These are phyloP conservation scores for Rotaria sp. DNA, from an alignment of 2,888 invertebrate genomes.

Conservation along the genomic window DNA sequence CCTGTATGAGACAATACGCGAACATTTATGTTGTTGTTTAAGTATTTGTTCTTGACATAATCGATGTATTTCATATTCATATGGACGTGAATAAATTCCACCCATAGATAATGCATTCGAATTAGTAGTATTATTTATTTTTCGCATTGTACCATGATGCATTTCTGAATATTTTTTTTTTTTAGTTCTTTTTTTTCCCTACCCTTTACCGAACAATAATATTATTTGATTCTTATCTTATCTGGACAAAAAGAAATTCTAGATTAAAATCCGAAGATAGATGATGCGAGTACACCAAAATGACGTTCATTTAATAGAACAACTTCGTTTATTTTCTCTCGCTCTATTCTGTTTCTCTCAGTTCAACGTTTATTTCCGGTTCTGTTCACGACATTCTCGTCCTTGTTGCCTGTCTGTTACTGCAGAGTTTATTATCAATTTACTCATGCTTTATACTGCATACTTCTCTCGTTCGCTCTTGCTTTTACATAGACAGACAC, in stretches of 20 bases:
- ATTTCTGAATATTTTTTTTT: neutral
- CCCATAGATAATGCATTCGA: neutral
- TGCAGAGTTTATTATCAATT: neutral
- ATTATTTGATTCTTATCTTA: neutral
- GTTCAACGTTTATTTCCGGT: neutral
- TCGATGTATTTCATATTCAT: neutral
- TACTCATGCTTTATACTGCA: neutral
- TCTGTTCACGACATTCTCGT: neutral
- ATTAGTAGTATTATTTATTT: neutral
- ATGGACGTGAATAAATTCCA: neutral
- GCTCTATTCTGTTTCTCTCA: neutral
- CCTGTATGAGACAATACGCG: neutral
- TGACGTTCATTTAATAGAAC: neutral
- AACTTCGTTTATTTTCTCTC: slow-evolving; percentile 9
- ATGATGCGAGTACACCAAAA: neutral
- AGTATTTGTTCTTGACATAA: neutral
- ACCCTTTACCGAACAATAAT: neutral
- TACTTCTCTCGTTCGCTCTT: neutral
- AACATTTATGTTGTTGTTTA: neutral
- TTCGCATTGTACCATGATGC: neutral
- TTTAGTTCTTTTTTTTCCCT: neutral
- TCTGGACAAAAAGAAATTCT: neutral
- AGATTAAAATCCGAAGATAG: neutral
- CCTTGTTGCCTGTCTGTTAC: neutral
- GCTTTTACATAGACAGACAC: neutral